A percentile compares a stretch with the other conserved stretches of the same genome.
phyloP scores from a whole-genome alignment of 2,797 vertebrate genomes.

The Hylomyscus alleni region DNA sequence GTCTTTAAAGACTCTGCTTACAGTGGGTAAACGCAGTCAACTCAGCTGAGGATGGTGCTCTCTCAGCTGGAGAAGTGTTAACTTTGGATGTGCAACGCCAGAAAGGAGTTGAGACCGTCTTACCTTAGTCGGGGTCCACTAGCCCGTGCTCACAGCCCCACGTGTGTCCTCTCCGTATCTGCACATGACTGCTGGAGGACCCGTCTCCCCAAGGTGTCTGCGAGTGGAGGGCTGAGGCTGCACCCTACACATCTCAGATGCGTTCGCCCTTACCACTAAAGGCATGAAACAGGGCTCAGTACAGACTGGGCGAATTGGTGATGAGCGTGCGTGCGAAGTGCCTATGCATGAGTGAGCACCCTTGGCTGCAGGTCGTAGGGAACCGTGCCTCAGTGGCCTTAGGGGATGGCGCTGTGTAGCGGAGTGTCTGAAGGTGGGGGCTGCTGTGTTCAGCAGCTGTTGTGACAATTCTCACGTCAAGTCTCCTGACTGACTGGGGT shows the following conservation, averaged over 20 bases:
- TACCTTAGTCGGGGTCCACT: not conserved
- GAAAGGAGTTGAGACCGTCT: not conserved
- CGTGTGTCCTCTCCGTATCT: too few relatives aligned
- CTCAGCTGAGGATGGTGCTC: not conserved
- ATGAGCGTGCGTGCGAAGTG: not conserved
- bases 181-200: not conserved
- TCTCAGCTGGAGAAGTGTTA: slow-evolving; percentile 39
- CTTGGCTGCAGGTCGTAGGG: not conserved
- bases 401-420: not conserved
- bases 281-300: not conserved
- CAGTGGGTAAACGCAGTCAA: slow-evolving; percentile 62
- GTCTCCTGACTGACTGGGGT: not conserved
- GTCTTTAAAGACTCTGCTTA: not conserved
- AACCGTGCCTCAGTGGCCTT: not conserved
- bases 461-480: not conserved
- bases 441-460: not conserved
- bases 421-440: not conserved
- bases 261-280: not conserved
- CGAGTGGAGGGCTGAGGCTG: not conserved
- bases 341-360: not conserved
- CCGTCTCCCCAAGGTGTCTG: not conserved
- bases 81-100: not conserved
- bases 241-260: not conserved
- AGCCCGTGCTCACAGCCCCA: not conserved
- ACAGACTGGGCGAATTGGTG: not conserved